Evolutionary conservation across 2,797 vertebrate genomes (phyloP).

Genomic region (Geotrypetes seraphini): DNA sequence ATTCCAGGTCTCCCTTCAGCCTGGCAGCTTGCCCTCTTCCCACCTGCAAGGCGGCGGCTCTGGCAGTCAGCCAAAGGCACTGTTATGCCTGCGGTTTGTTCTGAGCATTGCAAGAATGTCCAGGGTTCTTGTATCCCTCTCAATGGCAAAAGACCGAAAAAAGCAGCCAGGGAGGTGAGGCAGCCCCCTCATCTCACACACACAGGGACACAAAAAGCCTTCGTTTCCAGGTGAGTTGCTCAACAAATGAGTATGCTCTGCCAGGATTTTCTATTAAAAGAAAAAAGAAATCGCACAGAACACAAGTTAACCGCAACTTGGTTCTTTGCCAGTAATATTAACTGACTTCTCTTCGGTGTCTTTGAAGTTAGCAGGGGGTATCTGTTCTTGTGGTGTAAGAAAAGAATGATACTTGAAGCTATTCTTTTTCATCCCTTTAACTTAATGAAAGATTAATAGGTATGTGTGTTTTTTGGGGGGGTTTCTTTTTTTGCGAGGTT

Average conservation of each 20-base stretch:
- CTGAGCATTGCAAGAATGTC: no score
- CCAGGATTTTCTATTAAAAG: conserved; percentile 33
- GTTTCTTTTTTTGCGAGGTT: conserved; percentile 50
- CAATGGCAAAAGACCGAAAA: no score
- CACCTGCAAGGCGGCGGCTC: no score
- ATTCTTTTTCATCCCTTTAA: conserved; percentile 98
- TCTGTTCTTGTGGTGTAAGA: conserved; percentile 76
- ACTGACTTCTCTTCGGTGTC: conserved; percentile 71
- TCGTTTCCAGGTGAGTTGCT: conserved; percentile 7
- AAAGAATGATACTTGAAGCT: conserved; percentile 92
- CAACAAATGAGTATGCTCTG: conserved; percentile 14
- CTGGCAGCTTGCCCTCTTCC: no score
- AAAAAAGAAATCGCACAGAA: conserved; percentile 53
- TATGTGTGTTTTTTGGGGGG: conserved; percentile 95
- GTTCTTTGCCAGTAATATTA: conserved; percentile 83
- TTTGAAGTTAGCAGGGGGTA: conserved; percentile 97
- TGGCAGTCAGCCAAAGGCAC: no score
- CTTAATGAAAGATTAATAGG: conserved; percentile 99
- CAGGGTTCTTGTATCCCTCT: no score
- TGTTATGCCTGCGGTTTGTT: no score
- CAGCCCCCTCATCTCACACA: no score
- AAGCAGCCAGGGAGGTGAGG: no score
- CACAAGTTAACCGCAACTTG: conserved; percentile 78
- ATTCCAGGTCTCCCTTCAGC: no score
- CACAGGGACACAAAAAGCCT: conserved; percentile 18